Evolutionary conservation across 2,797 vertebrate species (phyloP).

Genomic region (Sebastes steindachneri): DNA sequence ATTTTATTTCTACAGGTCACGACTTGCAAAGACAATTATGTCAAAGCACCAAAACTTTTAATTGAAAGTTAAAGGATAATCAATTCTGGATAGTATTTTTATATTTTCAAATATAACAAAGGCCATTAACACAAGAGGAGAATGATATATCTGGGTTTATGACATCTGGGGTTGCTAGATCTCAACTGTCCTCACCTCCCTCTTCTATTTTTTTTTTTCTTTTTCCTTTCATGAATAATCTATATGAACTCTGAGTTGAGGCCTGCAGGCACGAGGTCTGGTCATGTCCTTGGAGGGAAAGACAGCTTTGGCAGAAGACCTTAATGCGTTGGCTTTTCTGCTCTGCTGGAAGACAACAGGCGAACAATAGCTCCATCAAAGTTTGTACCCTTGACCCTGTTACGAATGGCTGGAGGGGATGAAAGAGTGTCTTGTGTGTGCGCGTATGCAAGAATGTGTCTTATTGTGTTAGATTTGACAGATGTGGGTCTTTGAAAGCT

Average conservation of each 20-base stretch:
- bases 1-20: neutral
- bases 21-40: neutral
- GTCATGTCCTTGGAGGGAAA: conserved; percentile 46
- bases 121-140: neutral
- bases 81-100: neutral
- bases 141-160: conserved; percentile 6
- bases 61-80: neutral
- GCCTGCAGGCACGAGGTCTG: conserved; percentile 37
- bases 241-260: conserved; percentile 44
- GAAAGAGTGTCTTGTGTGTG: conserved; percentile 5
- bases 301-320: conserved; percentile 38
- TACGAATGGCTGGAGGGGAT: conserved; percentile 31
- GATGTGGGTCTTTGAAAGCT: conserved; percentile 2
- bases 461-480: conserved; percentile 10
- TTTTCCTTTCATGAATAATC: conserved; percentile 54
- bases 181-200: conserved; percentile 22
- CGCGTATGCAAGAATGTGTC: neutral
- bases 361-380: conserved; percentile 37
- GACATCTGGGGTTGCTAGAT: conserved; percentile 10
- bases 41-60: neutral
- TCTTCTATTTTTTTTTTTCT: neutral
- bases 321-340: conserved; percentile 31
- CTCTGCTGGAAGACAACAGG: conserved; percentile 20
- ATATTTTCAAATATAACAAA: neutral
- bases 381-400: conserved; percentile 36